Base-by-base conservation (phyloP, 2,888 invertebrate species). In the Neoascia interrupta region DNA sequence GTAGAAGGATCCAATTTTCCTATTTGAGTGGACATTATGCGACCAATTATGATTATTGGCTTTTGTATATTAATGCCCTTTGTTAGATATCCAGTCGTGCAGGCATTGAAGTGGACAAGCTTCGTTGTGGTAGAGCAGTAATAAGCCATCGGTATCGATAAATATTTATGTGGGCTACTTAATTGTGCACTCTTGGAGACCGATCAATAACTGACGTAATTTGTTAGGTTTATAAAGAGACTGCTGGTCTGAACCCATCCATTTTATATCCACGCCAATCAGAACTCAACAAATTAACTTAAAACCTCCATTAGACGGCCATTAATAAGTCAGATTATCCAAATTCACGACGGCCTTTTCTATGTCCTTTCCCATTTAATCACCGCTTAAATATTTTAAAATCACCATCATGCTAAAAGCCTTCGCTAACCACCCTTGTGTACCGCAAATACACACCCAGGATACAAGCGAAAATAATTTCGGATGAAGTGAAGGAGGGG, bases 1-100 rank as follows among this genome's bases (percentile, higher is more conserved):
- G 37, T 47, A 51, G 66, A 63, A 54, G 15, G 21, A 60, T 54
- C 61, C 66, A 56, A 73, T 79, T 73, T 61, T 56, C 61, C 53
- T 37, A 19, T 66, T 60, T 49, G 61, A 79, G 54, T 45, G 63
- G 61, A 79, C 73, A 61, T 73, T 79, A 72, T 68, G 73, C 18
- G 54, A 56, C 73, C 73, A 79, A 66, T 79, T 79, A 79, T 79
- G 60, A 73, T 73, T 79, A 68, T 79, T 79, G 73, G 64, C 70
- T 45, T 51, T 56, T 39, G 39, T 64, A 39, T 41, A 66, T 74
- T 66, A 66, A 66, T 66, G 43, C 15, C 45, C 45, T 64, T 66
- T 56, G 51, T 64, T 43, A 21, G 39, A 41, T 45, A 63, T 26
- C 26, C 26, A 8, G n/a, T n/a, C n/a, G n/a, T n/a, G n/a, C n/a